These are phyloP conservation scores for Andrena minutula DNA, from an alignment of 2,888 invertebrate genomes.

Conservation along the genomic window DNA sequence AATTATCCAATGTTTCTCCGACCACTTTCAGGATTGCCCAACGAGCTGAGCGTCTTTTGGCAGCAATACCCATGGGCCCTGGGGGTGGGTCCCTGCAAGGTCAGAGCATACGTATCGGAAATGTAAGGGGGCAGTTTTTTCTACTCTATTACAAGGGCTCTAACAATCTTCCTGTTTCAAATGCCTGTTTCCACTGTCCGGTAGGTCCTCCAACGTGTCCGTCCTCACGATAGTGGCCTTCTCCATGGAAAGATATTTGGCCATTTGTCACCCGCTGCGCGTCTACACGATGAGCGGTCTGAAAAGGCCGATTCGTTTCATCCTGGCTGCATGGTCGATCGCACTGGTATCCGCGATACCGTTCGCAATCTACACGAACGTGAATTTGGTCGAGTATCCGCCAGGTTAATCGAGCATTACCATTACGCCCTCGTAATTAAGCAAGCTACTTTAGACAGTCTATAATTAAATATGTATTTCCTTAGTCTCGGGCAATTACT, in stretches of 20 bases:
- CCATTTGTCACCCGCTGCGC: slow-evolving; percentile 95
- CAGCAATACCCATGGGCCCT: slow-evolving; percentile 95
- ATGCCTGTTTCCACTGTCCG: slow-evolving; percentile 76
- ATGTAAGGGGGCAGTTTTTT: slow-evolving; percentile 88
- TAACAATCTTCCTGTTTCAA: neutral
- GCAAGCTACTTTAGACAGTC: too few species aligned
- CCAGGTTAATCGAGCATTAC: slow-evolving; percentile 84
- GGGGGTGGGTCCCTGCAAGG: slow-evolving; percentile 92
- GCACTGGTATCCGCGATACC: slow-evolving; percentile 92
- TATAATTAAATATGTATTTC: neutral
- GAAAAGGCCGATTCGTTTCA: slow-evolving; percentile 92
- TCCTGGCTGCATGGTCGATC: slow-evolving; percentile 91
- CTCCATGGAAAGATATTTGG: slow-evolving; percentile 95
- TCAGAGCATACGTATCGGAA: slow-evolving; percentile 93
- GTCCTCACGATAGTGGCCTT: slow-evolving; percentile 96
- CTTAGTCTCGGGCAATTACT: slow-evolving; percentile 85
- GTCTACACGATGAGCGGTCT: slow-evolving; percentile 94
- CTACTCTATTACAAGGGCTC: neutral
- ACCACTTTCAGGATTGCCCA: slow-evolving; percentile 90
- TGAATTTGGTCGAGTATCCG: slow-evolving; percentile 91
- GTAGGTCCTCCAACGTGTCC: slow-evolving; percentile 95
- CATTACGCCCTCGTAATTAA: neutral
- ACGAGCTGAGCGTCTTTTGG: slow-evolving; percentile 94
- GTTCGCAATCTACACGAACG: slow-evolving; percentile 91
- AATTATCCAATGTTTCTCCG: slow-evolving; percentile 24